These are phyloP conservation scores for Watsonalla cultraria DNA, from an alignment of 2,888 invertebrate genomes.

Conservation along the genomic window DNA sequence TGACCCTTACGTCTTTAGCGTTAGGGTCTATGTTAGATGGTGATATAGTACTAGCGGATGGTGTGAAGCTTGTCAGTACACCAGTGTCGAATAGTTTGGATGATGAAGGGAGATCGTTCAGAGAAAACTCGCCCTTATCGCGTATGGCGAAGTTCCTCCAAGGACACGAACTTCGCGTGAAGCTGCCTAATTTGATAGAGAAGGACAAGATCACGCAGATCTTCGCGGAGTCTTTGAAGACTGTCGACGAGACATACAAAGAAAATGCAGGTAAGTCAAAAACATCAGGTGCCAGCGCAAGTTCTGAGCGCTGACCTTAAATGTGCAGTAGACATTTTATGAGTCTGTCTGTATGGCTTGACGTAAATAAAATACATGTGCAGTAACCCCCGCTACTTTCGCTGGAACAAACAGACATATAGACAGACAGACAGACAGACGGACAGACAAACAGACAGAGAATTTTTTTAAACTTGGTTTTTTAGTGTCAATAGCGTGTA, in stretches of 20 bases:
- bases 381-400: too few relatives aligned
- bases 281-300: conserved; percentile 1
- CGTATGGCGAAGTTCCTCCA: conserved; percentile 83
- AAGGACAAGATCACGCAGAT: conserved; percentile 81
- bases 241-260: conserved; percentile 65
- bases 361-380: too few relatives aligned
- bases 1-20: conserved; percentile 31
- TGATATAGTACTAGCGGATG: conserved; percentile 80
- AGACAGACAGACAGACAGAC: too few relatives aligned
- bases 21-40: conserved; percentile 59
- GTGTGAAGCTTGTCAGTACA: conserved; percentile 80
- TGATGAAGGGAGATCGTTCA: conserved; percentile 67
- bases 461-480: too few relatives aligned
- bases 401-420: too few relatives aligned
- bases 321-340: too few relatives aligned
- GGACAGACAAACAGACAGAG: too few relatives aligned
- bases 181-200: conserved; percentile 83
- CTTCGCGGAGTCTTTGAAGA: conserved; percentile 71
- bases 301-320: too few relatives aligned
- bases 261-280: conserved; percentile 69
- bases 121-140: conserved; percentile 76
- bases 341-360: too few relatives aligned
- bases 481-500: too few relatives aligned
- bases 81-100: conserved; percentile 67
- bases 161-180: conserved; percentile 85